Percentiles rank a stretch among this genome's conserved stretches.
Evolutionary conservation across 2,888 invertebrate species (phyloP).

Genomic region (Calameuta filiformis): DNA sequence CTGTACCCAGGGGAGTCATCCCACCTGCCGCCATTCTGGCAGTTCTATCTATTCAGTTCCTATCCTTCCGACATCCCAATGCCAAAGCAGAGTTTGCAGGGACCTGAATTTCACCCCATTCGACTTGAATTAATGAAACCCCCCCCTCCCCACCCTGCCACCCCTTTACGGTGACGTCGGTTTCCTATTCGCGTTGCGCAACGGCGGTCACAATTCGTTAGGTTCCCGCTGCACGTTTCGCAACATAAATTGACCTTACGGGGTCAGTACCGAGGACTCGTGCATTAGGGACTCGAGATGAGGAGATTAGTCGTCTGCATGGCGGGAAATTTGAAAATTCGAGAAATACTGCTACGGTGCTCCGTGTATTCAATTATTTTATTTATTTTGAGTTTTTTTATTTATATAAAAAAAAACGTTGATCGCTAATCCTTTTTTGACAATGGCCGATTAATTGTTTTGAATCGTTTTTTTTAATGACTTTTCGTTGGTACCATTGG

Average conservation of each 20-base stretch:
- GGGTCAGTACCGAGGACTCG: neutral
- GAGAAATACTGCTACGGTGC: too few species aligned
- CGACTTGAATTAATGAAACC: neutral
- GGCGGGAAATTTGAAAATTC: too few species aligned
- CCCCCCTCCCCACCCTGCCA: neutral
- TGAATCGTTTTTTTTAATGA: too few species aligned
- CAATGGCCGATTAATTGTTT: too few species aligned
- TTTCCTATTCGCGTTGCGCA: neutral
- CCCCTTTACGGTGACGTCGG: neutral
- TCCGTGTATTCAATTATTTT: too few species aligned
- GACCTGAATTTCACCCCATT: neutral
- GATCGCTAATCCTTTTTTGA: too few species aligned
- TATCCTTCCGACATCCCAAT: neutral
- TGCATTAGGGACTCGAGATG: too few species aligned
- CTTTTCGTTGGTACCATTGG: too few species aligned
- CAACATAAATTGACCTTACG: neutral
- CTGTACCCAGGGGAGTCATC: constrained; percentile 13
- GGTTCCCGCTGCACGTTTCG: neutral
- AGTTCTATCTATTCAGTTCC: neutral
- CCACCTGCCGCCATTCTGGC: neutral
- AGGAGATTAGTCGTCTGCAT: too few species aligned
- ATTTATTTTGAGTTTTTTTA: too few species aligned
- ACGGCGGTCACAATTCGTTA: neutral
- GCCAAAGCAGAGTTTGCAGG: neutral
- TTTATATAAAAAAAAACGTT: too few species aligned